phyloP scores from a whole-genome alignment of 2,888 invertebrate genomes.

The Ormyrus rosae region DNA sequence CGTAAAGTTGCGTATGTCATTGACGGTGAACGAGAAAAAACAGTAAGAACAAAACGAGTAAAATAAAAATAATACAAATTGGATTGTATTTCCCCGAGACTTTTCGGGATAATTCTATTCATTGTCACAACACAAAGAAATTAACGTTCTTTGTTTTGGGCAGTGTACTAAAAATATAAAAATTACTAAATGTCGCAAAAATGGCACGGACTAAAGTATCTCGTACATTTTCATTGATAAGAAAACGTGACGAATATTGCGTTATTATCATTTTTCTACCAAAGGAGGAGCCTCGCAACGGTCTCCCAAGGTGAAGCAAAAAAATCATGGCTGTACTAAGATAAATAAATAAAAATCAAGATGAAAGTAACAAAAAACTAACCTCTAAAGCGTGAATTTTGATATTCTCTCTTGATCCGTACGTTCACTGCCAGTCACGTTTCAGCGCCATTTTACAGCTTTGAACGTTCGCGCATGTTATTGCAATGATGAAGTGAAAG shows the following conservation, averaged over 20 bases:
- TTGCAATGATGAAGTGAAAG: conserved; percentile 29
- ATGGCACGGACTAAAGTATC: conserved; percentile 26
- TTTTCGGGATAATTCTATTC: background rate
- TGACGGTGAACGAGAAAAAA: conserved; percentile 13
- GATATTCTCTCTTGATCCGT: conserved; percentile 61
- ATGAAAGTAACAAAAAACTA: conserved; percentile 61
- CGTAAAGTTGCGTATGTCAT: conserved; percentile 53
- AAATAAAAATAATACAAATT: conserved; percentile 11
- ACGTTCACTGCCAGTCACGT: conserved; percentile 67
- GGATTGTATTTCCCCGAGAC: background rate
- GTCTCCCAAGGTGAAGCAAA: background rate
- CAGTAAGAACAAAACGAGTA: background rate
- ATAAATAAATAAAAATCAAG: conserved; percentile 19
- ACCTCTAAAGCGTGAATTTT: conserved; percentile 66
- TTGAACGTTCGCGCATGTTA: conserved; percentile 57
- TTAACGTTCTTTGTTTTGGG: background rate
- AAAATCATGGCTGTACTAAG: background rate
- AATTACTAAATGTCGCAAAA: conserved; percentile 37
- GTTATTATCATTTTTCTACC: background rate
- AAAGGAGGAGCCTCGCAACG: background rate
- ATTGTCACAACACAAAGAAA: conserved; percentile 5
- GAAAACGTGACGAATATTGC: conserved; percentile 17
- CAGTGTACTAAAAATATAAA: conserved; percentile 19
- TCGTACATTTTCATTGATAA: conserved; percentile 37
- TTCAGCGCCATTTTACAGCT: conserved; percentile 70